Percentiles rank a stretch among this genome's conserved stretches.
phyloP scores from a whole-genome alignment of 1,140 invertebrate genomes.

The Drosophila elegans region DNA sequence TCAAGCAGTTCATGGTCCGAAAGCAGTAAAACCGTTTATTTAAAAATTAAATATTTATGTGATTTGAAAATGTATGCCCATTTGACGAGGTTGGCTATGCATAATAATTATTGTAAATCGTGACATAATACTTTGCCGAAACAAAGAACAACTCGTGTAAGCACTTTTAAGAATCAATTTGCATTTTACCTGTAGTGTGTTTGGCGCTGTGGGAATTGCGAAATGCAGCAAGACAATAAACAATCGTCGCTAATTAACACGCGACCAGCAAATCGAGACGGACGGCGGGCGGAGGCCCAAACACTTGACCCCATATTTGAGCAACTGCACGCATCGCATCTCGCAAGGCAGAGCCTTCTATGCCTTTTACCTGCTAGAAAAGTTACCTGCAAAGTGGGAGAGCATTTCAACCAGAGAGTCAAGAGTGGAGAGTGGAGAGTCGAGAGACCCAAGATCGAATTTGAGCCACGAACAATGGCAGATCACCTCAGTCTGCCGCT shows the following conservation, averaged over 20 bases:
- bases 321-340: slow-evolving; percentile 48
- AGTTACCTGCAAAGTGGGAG: slow-evolving; percentile 29
- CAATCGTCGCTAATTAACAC: slow-evolving; percentile 72
- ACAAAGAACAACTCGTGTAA: not conserved
- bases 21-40: not conserved
- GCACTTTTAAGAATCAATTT: slow-evolving; percentile 26
- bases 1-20: not conserved
- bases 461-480: not conserved
- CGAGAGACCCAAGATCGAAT: slow-evolving; percentile 6
- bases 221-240: slow-evolving; percentile 65
- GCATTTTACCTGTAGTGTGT: slow-evolving; percentile 4
- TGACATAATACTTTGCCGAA: not conserved
- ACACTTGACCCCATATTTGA: slow-evolving; percentile 81
- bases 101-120: not conserved
- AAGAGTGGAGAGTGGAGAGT: slow-evolving; percentile 1
- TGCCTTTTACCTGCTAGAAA: slow-evolving; percentile 59
- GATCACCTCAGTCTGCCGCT: slow-evolving; percentile 54
- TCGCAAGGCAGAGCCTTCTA: slow-evolving; percentile 2
- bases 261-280: slow-evolving; percentile 42
- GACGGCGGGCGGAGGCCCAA: slow-evolving; percentile 38
- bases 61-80: not conserved
- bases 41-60: not conserved
- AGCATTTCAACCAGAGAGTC: slow-evolving; percentile 5
- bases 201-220: slow-evolving; percentile 50
- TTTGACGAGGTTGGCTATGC: not conserved